Percentiles rank a stretch among this genome's conserved stretches.
phyloP scores from a whole-genome alignment of 1,140 invertebrate species.

The Cherax destructor region DNA sequence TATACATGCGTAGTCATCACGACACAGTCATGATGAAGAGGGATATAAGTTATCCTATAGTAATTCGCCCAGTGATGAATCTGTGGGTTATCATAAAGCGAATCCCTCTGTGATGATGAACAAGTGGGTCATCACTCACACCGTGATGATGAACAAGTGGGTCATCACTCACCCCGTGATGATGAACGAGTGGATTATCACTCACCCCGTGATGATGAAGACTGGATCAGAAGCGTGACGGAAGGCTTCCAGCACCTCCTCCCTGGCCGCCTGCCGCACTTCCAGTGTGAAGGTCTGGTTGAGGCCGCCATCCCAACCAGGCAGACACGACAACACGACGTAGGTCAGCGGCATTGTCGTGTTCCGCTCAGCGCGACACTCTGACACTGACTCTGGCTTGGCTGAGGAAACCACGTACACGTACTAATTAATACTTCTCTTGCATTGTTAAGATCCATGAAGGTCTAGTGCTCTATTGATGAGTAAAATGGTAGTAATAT shows the following conservation, averaged over 20 bases:
- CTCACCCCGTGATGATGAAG: conserved; percentile 77
- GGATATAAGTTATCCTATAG: too few species aligned
- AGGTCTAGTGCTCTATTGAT: too few species aligned
- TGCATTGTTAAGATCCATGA: too few species aligned
- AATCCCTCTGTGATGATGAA: neutral
- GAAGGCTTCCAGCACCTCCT: conserved; percentile 63
- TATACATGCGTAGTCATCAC: too few species aligned
- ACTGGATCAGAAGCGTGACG: conserved; percentile 77
- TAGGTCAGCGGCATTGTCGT: conserved; percentile 79
- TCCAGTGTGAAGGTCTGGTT: conserved; percentile 90
- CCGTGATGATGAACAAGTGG: neutral
- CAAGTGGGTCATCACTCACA: too few species aligned
- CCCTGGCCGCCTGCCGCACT: conserved; percentile 80
- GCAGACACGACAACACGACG: conserved; percentile 84
- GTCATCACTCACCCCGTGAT: neutral
- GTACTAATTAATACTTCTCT: too few species aligned
- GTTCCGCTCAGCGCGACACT: conserved; percentile 83
- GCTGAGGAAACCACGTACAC: conserved; percentile 6
- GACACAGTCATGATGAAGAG: too few species aligned
- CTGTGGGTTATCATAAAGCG: too few species aligned
- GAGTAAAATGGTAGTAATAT: too few species aligned
- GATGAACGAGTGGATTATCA: neutral
- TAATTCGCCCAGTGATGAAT: too few species aligned
- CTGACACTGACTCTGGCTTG: conserved; percentile 64
- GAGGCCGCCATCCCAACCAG: conserved; percentile 87